These are phyloP conservation scores for Serilophus lunatus DNA, from an alignment of 2,113 vertebrate species.

Conservation along the genomic window DNA sequence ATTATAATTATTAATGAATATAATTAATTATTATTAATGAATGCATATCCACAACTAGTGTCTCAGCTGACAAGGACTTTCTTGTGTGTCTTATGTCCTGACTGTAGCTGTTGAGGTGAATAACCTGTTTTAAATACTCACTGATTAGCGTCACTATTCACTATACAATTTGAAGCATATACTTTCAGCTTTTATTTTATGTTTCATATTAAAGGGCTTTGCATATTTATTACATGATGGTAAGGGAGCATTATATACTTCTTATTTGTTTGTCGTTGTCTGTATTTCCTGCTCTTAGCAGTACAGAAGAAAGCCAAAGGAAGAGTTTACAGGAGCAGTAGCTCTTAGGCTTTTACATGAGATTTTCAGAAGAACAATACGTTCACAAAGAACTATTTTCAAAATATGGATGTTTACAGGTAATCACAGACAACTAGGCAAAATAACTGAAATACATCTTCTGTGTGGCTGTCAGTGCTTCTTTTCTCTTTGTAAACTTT, in stretches of 20 bases:
- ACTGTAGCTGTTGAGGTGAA: background rate
- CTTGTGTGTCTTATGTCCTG: background rate
- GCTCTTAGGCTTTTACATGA: background rate
- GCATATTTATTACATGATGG: background rate
- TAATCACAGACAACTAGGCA: background rate
- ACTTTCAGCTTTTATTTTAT: background rate
- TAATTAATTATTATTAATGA: no score
- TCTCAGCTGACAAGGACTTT: background rate
- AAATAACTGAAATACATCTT: background rate
- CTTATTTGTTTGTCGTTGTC: slow-evolving; percentile 9
- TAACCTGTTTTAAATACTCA: background rate
- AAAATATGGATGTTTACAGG: background rate
- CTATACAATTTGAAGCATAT: background rate
- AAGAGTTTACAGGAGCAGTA: background rate
- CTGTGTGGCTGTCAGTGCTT: no score
- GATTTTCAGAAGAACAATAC: background rate
- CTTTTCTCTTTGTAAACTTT: background rate
- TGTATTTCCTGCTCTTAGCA: background rate
- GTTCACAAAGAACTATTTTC: background rate
- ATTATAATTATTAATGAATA: background rate
- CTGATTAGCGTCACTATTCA: background rate
- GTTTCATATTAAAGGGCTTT: slow-evolving; percentile 6
- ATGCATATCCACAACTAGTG: background rate
- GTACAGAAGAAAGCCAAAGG: background rate
- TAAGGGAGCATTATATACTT: background rate